phyloP scores from a whole-genome alignment of 2,797 vertebrate species.

The Lutjanus campechanus region DNA sequence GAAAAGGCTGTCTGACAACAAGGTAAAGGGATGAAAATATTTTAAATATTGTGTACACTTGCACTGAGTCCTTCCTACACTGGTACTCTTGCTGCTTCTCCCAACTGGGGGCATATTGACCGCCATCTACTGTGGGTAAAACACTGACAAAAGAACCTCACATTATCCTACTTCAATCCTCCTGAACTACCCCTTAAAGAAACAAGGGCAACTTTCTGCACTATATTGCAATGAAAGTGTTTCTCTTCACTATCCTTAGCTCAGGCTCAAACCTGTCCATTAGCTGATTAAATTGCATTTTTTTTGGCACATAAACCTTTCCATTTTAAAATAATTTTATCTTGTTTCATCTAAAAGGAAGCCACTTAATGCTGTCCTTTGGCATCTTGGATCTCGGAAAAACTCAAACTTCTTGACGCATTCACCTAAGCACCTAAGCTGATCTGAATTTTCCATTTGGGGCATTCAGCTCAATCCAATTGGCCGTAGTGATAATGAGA shows the following conservation, averaged over 20 bases:
- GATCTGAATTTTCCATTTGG: conserved; percentile 50
- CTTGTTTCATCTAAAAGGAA: conserved; percentile 29
- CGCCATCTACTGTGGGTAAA: too few relatives aligned
- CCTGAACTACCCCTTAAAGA: neutral
- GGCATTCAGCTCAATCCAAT: conserved; percentile 59
- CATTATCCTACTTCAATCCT: too few relatives aligned
- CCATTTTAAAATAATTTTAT: conserved; percentile 4
- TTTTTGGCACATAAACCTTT: conserved; percentile 61
- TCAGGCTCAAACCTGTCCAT: neutral
- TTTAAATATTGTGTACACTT: too few relatives aligned
- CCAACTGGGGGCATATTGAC: too few relatives aligned
- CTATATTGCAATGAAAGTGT: conserved; percentile 11
- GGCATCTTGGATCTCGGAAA: conserved; percentile 23
- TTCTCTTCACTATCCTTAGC: neutral
- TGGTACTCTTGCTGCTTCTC: too few relatives aligned
- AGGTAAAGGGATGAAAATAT: too few relatives aligned
- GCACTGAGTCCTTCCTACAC: too few relatives aligned
- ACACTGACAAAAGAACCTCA: too few relatives aligned
- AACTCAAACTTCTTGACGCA: conserved; percentile 12
- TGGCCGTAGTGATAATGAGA: conserved; percentile 47
- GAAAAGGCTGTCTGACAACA: too few relatives aligned
- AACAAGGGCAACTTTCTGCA: conserved; percentile 23
- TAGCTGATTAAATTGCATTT: conserved; percentile 21
- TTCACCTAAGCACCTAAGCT: conserved; percentile 47
- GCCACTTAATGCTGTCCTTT: conserved; percentile 24